These are phyloP conservation scores for Drosophila triauraria DNA, from an alignment of 1,140 invertebrate genomes.

Conservation along the genomic window DNA sequence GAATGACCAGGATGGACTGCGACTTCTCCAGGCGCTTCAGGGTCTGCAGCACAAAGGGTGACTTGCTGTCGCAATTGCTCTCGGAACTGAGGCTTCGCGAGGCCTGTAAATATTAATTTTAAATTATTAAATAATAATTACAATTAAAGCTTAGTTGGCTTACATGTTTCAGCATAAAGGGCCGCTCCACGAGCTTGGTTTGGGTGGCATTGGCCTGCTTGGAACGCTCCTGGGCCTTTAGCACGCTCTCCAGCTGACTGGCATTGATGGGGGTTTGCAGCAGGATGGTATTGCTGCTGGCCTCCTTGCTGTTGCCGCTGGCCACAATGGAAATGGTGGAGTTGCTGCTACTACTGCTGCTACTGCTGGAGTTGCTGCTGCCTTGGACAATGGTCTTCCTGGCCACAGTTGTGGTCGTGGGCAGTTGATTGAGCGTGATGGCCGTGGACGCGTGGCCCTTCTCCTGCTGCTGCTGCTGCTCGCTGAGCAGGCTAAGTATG, in stretches of 20 bases:
- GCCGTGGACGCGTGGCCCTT: constrained; percentile 61
- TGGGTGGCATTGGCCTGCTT: constrained; percentile 36
- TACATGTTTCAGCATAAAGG: constrained; percentile 81
- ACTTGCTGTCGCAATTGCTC: constrained; percentile 74
- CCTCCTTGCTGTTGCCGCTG: constrained; percentile 58
- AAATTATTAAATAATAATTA: too few species aligned
- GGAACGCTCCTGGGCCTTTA: constrained; percentile 65
- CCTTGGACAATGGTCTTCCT: constrained; percentile 69
- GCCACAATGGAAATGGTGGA: constrained; percentile 69
- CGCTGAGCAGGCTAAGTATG: constrained; percentile 77
- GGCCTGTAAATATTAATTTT: constrained; percentile 44
- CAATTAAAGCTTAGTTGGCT: constrained; percentile 1
- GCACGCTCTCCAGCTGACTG: constrained; percentile 79
- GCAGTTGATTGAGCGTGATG: constrained; percentile 77
- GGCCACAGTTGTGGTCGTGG: constrained; percentile 74
- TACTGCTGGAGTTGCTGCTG: constrained; percentile 3
- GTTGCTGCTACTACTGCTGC: constrained; percentile 31
- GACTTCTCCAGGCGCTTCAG: constrained; percentile 84
- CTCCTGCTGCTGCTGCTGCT: constrained; percentile 76
- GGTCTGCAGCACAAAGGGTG: constrained; percentile 83
- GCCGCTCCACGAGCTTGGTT: constrained; percentile 67
- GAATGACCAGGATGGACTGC: constrained; percentile 83
- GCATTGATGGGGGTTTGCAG: constrained; percentile 84
- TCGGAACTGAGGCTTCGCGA: constrained; percentile 73
- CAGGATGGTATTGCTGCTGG: constrained; percentile 73